Percentiles rank a stretch among this genome's conserved stretches.
Conservation (phyloP, 2,113 vertebrate genomes). For the Caloenas nicobarica region DNA sequence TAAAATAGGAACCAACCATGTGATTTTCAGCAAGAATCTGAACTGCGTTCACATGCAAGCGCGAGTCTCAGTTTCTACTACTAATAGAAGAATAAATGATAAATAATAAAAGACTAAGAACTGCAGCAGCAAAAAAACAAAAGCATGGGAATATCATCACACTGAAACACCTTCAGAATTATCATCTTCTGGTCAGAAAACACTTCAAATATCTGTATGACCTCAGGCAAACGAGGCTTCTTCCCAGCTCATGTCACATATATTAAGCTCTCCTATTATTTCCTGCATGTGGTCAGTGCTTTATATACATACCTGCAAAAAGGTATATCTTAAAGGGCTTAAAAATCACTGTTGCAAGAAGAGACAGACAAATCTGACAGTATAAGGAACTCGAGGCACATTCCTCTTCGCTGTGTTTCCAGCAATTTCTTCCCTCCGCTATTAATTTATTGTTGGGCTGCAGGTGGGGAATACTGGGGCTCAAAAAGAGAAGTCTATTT, state of each 20-base stretch:
- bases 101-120: neutral
- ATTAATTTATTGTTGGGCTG: neutral
- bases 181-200: neutral
- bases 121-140: neutral
- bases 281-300: neutral
- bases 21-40: neutral
- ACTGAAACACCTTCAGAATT: neutral
- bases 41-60: neutral
- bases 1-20: neutral
- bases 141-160: neutral
- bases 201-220: neutral
- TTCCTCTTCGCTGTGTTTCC: neutral
- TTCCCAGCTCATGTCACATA: fast-evolving
- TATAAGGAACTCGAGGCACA: neutral
- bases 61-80: neutral
- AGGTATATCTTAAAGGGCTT: neutral
- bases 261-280: neutral
- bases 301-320: neutral
- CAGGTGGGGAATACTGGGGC: neutral
- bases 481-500: neutral
- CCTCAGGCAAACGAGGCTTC: neutral
- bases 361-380: neutral
- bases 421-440: neutral
- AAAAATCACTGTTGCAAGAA: neutral
- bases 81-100: neutral